Percentiles rank a stretch among this genome's conserved stretches.
Evolutionary conservation across 1,140 invertebrate genomes (phyloP).

Genomic region (Brachionus plicatilis): DNA sequence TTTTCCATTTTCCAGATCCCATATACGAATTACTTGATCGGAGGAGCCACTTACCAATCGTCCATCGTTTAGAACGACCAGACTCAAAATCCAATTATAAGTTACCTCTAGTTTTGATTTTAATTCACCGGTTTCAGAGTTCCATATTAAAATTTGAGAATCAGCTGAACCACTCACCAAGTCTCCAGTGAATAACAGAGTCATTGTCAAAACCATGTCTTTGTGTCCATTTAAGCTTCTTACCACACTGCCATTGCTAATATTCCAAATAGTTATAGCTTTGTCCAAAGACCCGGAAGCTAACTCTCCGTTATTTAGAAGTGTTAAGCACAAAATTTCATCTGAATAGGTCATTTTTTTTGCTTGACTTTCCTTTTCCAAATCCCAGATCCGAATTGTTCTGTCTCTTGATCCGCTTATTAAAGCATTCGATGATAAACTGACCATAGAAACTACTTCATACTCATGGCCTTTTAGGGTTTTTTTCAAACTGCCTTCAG

Average conservation of each 20-base stretch:
- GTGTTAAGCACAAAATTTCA: background rate
- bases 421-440: constrained; percentile 38
- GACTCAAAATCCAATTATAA: background rate
- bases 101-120: background rate
- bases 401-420: constrained; percentile 47
- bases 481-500: background rate
- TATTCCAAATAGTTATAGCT: background rate
- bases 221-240: background rate
- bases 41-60: background rate
- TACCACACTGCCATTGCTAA: background rate
- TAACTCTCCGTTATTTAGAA: background rate
- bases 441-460: background rate
- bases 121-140: background rate
- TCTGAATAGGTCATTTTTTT: constrained; percentile 41
- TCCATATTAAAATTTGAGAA: constrained; percentile 1
- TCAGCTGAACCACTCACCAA: constrained; percentile 14
- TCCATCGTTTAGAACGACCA: constrained; percentile 3
- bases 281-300: background rate
- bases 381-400: constrained; percentile 48
- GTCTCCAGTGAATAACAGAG: background rate
- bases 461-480: background rate
- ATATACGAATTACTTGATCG: background rate
- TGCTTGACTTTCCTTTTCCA: constrained; percentile 43
- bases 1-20: constrained; percentile 4
- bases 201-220: background rate